Base-by-base conservation (phyloP, 2,113 vertebrate genomes). In the Polypterus bichir region DNA sequence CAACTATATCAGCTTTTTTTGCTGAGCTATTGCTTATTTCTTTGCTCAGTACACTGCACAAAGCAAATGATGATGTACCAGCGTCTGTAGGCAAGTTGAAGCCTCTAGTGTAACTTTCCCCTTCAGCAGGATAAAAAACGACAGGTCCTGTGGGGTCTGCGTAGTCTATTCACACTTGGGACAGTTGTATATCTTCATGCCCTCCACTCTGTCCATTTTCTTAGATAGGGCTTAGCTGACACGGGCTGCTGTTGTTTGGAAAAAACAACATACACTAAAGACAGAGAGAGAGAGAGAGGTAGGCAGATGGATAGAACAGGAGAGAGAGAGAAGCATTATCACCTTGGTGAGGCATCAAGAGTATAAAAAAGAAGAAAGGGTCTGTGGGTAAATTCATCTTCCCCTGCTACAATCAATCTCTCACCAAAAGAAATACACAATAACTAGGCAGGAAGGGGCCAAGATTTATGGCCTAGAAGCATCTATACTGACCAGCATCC, bases 381-480 rank as follows among this genome's bases (percentile, higher is more conserved):
- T 91, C 89, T 87, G 81, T 80, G 89, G 86, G 93, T 88, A 92
- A 91, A 97, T 97, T 92, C 89, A 96, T 97, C 93, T 97, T 92
- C 85, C 71, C 78, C 86, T 88, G 88, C 91, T 90, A 92, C 94
- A 89, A 98, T 98, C 94, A 96, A 97, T 98, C 93, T 94, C 89
- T 89, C 90, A 90, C 88, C 90, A 90, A 89, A 93, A 96, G 90
- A 94, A 97, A 96, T 90, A 95, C 92, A 97, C 91, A 95, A 92
- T 97, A 97, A 97, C 91, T 89, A 94, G 92, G 90, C 89, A 88
- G 89, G 88, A 93, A 94, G 86, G 89, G 89, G 88, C 82, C 83
- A 92, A 96, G 94, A 97, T 97, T 97, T 94, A 97, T 97, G 90
- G 88, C 84, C 83, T 76, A 77, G 85, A 89, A 90, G 89, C 90